Conservation (phyloP, 2,113 vertebrate genomes). For the Erythrolamprus reginae region DNA sequence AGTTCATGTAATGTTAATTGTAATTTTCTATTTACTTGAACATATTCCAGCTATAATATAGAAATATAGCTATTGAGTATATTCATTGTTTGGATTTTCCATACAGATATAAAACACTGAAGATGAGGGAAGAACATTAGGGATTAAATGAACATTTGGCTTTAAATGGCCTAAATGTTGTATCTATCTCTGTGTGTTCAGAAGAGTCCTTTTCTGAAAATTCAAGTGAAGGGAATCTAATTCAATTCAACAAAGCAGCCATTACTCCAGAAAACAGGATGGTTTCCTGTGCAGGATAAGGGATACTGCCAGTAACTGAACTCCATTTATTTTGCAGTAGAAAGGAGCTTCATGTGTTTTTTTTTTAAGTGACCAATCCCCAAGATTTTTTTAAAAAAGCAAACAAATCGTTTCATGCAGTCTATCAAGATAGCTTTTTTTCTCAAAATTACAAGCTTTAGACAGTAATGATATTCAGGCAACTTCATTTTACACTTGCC, state of each 20-base stretch:
- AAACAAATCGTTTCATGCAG: not conserved
- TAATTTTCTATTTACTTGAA: not conserved
- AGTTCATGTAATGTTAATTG: not conserved
- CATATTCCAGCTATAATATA: not conserved
- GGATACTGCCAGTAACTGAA: not conserved
- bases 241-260: not conserved
- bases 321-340: not conserved
- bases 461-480: not conserved
- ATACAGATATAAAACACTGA: not conserved
- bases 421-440: not conserved
- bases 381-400: not conserved
- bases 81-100: not conserved
- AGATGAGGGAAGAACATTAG: not conserved
- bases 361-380: not conserved
- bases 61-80: not conserved
- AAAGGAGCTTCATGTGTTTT: not conserved
- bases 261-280: not conserved
- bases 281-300: not conserved
- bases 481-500: not conserved
- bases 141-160: not conserved
- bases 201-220: not conserved
- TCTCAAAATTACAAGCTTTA: not conserved
- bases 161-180: not conserved
- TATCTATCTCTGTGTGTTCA: not conserved
- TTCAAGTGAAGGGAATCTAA: not conserved